Percentiles rank a stretch among this genome's conserved stretches.
Evolutionary conservation across 2,888 invertebrate species (phyloP).

Genomic region (Chalcis sispes): DNA sequence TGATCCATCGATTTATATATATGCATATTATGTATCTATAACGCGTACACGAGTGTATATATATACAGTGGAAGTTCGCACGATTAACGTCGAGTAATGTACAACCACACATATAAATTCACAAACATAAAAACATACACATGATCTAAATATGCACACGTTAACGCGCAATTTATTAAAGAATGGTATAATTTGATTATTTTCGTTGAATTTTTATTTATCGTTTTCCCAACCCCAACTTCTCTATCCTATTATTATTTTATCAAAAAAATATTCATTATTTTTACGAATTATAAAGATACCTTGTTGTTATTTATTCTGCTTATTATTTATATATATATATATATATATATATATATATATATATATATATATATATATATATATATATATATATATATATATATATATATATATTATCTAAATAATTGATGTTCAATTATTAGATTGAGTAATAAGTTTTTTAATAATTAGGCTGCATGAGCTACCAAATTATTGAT

Average conservation of each 20-base stretch:
- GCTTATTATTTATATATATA: background rate
- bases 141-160: constrained; percentile 55
- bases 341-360: background rate
- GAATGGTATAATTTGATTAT: constrained; percentile 69
- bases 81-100: background rate
- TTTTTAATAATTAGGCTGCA: too few relatives aligned
- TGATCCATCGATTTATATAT: constrained; percentile 55
- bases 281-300: too few relatives aligned
- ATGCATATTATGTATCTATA: constrained; percentile 12
- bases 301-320: background rate
- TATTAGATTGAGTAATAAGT: too few relatives aligned
- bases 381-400: too few relatives aligned
- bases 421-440: too few relatives aligned
- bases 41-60: constrained; percentile 38
- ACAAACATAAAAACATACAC: too few relatives aligned
- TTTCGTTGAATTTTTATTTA: constrained; percentile 58
- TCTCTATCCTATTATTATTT: constrained; percentile 1
- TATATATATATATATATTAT: too few relatives aligned
- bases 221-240: constrained; percentile 26
- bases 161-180: constrained; percentile 67
- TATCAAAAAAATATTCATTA: background rate
- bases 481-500: too few relatives aligned
- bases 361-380: too few relatives aligned
- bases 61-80: constrained; percentile 23
- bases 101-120: too few relatives aligned